A percentile compares a stretch with the other conserved stretches of the same genome.
Evolutionary conservation across 2,113 vertebrate species (phyloP).

Genomic region (Proteles cristata): DNA sequence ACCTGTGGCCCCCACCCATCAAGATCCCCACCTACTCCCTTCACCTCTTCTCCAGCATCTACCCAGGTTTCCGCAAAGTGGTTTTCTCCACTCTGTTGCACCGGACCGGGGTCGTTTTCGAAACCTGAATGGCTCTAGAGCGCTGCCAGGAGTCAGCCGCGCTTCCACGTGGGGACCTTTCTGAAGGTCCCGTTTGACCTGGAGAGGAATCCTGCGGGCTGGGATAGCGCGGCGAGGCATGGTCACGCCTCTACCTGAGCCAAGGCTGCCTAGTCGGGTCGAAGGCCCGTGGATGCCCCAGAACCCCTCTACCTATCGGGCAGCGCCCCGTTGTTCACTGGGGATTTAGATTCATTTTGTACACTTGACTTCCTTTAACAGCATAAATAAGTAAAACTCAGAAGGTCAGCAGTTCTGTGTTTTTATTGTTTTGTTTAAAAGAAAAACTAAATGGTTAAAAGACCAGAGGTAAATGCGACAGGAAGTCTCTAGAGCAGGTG

Average conservation of each 20-base stretch:
- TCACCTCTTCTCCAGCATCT: neutral
- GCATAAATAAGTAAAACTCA: neutral
- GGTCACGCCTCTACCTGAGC: neutral
- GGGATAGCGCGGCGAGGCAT: neutral
- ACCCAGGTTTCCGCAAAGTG: neutral
- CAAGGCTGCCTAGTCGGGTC: accelerated
- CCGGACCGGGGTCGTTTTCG: neutral
- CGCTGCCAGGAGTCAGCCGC: accelerated
- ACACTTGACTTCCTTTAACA: neutral
- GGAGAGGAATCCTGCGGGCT: neutral
- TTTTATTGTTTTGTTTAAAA: neutral
- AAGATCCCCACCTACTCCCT: too few relatives aligned
- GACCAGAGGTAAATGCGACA: neutral
- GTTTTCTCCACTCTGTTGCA: neutral
- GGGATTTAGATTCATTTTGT: neutral
- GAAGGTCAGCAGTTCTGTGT: neutral
- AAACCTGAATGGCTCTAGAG: neutral
- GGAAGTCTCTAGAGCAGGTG: neutral
- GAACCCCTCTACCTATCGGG: neutral
- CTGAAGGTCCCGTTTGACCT: neutral
- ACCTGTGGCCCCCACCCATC: neutral
- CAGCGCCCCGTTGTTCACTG: neutral
- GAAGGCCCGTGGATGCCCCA: too few relatives aligned
- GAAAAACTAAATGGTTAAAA: neutral
- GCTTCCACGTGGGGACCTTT: accelerated